These are phyloP conservation scores for Strix aluco DNA, from an alignment of 2,113 vertebrate species.

Conservation along the genomic window DNA sequence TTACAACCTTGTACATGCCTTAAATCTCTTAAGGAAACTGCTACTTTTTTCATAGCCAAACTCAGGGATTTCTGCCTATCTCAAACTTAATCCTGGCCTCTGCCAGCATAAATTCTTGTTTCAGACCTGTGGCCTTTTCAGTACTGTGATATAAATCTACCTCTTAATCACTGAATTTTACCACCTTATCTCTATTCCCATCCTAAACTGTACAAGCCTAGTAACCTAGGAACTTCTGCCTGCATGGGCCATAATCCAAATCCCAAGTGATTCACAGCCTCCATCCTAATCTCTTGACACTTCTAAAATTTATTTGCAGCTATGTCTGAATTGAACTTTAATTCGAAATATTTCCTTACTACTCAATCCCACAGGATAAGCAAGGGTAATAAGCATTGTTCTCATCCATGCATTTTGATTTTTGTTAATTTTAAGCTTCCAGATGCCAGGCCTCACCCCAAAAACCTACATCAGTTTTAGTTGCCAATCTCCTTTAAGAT, in stretches of 20 bases:
- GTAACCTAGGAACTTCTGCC: not conserved
- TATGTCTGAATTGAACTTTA: not conserved
- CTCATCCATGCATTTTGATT: not conserved
- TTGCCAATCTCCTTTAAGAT: not conserved
- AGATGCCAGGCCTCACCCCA: not conserved
- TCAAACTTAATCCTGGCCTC: conserved; percentile 13
- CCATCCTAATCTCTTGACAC: not conserved
- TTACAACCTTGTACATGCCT: not conserved
- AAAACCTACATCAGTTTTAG: not conserved
- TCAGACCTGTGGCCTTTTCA: not conserved
- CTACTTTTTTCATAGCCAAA: not conserved
- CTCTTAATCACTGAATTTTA: not conserved
- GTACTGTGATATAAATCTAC: not conserved
- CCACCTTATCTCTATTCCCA: not conserved
- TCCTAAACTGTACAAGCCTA: not conserved
- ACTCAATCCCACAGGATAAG: too few relatives aligned
- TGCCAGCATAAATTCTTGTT: not conserved
- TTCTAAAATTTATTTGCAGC: not conserved
- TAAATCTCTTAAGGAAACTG: not conserved
- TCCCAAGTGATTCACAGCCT: not conserved
- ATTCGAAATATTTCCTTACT: not conserved
- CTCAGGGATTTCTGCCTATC: not conserved
- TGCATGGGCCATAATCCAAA: not conserved
- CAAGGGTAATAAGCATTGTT: not conserved
- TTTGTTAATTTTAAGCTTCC: not conserved